Evolutionary conservation across 2,888 invertebrate genomes (phyloP).

Genomic region (Prosapia bicincta): DNA sequence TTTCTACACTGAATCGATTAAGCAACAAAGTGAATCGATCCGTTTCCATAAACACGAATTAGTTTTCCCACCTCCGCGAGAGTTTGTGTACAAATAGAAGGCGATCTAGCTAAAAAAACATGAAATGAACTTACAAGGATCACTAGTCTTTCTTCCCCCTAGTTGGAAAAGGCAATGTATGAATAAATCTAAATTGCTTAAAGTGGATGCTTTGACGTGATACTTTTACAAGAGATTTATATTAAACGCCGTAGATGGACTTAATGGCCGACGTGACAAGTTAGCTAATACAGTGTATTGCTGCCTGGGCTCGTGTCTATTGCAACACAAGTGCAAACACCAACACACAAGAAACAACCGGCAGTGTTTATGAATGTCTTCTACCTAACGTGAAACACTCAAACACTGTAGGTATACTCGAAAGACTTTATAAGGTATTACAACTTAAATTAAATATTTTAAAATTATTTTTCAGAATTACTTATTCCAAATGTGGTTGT

Average conservation of each 20-base stretch:
- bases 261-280: background rate
- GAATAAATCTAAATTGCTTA: constrained; percentile 24
- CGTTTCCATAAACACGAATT: background rate
- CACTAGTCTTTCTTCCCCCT: constrained; percentile 17
- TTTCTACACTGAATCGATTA: no score
- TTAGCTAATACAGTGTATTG: background rate
- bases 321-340: no score
- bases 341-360: no score
- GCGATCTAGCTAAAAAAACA: background rate
- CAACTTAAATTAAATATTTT: no score
- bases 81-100: constrained; percentile 8
- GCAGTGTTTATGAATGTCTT: no score
- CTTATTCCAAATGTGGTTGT: no score
- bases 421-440: no score
- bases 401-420: no score
- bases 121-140: constrained; percentile 22
- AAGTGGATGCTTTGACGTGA: constrained; percentile 44
- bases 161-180: constrained; percentile 19
- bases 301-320: no score
- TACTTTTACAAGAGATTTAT: constrained; percentile 48
- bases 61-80: background rate
- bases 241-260: background rate
- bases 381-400: no score
- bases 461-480: no score
- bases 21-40: background rate